Percentiles rank a stretch among this genome's conserved stretches.
phyloP scores from a whole-genome alignment of 2,888 invertebrate genomes.

The Harmothoe impar region DNA sequence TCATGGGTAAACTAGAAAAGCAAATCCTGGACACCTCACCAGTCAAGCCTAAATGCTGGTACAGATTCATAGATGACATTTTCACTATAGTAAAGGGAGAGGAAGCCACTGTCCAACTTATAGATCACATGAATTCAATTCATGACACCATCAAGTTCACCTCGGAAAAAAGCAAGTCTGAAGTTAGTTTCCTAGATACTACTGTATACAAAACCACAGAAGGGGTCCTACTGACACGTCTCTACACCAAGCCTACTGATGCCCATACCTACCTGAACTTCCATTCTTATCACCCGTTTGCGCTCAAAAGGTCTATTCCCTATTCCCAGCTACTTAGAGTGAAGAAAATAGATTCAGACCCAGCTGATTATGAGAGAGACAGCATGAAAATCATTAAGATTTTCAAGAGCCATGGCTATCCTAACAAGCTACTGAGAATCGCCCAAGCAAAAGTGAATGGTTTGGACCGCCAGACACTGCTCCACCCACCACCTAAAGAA shows the following conservation, averaged over 20 bases:
- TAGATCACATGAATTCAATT: background rate
- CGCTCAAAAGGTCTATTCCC: background rate
- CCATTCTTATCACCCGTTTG: background rate
- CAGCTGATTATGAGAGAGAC: background rate
- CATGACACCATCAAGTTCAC: background rate
- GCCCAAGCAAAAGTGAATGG: background rate
- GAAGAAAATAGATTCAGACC: background rate
- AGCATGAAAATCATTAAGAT: background rate
- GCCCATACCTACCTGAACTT: background rate
- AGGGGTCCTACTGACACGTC: background rate
- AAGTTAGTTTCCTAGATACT: background rate
- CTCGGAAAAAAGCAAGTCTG: background rate
- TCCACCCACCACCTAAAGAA: background rate
- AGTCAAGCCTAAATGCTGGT: background rate
- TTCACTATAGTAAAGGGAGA: background rate
- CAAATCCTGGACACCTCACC: background rate
- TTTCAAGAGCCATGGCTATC: background rate
- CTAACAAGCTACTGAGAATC: background rate
- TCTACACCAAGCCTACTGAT: background rate
- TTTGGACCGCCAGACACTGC: background rate
- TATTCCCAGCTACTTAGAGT: background rate
- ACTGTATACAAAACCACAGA: background rate
- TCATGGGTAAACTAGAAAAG: background rate
- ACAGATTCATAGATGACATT: background rate
- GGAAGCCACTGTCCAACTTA: background rate